Evolutionary conservation across 30 jellyfish, hydroid and myxozoan genomes (phyloP).

Genomic region (Pelagia noctiluca): DNA sequence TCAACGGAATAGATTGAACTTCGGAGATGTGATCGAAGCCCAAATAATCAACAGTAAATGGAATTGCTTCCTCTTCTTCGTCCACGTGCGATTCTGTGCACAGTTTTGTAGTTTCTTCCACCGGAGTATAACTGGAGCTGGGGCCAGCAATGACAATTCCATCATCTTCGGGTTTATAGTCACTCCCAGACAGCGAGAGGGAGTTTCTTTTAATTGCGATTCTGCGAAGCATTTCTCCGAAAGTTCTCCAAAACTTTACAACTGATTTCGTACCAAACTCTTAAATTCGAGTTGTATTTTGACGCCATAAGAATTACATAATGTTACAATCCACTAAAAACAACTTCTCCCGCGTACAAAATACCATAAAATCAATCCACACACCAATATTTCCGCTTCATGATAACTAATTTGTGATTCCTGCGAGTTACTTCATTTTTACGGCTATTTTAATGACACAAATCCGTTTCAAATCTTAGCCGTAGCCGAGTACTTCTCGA

Average conservation of each 20-base stretch:
- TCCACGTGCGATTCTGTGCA: slow-evolving; percentile 74
- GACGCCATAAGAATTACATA: slow-evolving; percentile 18
- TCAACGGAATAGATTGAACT: slow-evolving; percentile 93
- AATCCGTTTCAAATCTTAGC: slow-evolving; percentile 5
- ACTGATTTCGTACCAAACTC: neutral
- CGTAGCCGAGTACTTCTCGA: slow-evolving; percentile 40
- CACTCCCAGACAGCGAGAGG: slow-evolving; percentile 37
- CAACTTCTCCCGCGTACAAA: no score
- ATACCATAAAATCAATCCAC: no score
- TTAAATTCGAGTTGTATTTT: neutral
- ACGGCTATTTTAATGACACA: slow-evolving; percentile 17
- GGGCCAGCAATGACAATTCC: slow-evolving; percentile 29
- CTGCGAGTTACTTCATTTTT: slow-evolving; percentile 13
- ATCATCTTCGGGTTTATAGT: slow-evolving; percentile 42
- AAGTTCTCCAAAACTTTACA: neutral
- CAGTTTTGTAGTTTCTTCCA: slow-evolving; percentile 70
- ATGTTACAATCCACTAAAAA: no score
- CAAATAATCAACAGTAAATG: slow-evolving; percentile 94
- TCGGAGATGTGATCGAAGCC: slow-evolving; percentile 98
- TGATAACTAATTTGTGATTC: no score
- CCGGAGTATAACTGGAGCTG: slow-evolving; percentile 32
- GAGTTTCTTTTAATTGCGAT: slow-evolving; percentile 53
- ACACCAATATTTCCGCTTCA: no score
- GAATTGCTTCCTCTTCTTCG: slow-evolving; percentile 78
- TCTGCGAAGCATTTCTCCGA: slow-evolving; percentile 63